These are phyloP conservation scores for Tromatobia lineatoria DNA, from an alignment of 2,888 invertebrate species.

Conservation along the genomic window DNA sequence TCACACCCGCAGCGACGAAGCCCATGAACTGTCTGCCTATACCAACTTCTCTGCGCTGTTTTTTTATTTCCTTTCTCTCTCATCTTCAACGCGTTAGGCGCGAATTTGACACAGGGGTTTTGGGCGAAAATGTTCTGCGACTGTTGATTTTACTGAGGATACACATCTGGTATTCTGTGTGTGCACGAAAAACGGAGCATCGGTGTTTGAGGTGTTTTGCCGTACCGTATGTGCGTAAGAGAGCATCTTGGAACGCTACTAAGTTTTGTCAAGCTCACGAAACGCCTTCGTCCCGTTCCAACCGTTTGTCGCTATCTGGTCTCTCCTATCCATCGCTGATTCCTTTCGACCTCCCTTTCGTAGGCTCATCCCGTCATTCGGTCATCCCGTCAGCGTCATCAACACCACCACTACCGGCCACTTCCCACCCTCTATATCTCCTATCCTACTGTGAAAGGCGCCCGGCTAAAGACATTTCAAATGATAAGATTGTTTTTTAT, in stretches of 20 bases:
- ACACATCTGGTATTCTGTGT: slow-evolving; percentile 20
- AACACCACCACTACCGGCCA: slow-evolving; percentile 13
- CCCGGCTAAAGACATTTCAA: slow-evolving; percentile 48
- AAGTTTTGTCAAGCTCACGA: slow-evolving; percentile 54
- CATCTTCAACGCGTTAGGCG: slow-evolving; percentile 40
- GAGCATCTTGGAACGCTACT: slow-evolving; percentile 21
- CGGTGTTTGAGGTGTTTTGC: not conserved
- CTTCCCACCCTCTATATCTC: slow-evolving; percentile 47
- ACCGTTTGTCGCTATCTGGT: slow-evolving; percentile 9
- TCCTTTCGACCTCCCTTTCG: slow-evolving; percentile 15
- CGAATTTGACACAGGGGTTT: slow-evolving; percentile 9
- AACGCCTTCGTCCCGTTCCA: slow-evolving; percentile 60
- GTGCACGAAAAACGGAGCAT: slow-evolving; percentile 3
- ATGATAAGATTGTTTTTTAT: slow-evolving; percentile 72
- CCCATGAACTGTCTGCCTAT: slow-evolving; percentile 64
- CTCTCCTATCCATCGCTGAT: not conserved
- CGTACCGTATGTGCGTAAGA: not conserved
- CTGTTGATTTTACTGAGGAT: slow-evolving; percentile 38
- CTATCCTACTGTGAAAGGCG: slow-evolving; percentile 40
- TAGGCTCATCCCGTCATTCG: slow-evolving; percentile 49
- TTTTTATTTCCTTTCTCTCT: slow-evolving; percentile 15
- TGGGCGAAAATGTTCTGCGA: slow-evolving; percentile 15
- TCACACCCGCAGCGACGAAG: slow-evolving; percentile 51
- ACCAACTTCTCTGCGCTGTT: slow-evolving; percentile 28
- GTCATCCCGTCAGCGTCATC: no score